A percentile compares a stretch with the other conserved stretches of the same genome.
phyloP scores from a whole-genome alignment of 2,888 invertebrate genomes.

The Eulithis testata region DNA sequence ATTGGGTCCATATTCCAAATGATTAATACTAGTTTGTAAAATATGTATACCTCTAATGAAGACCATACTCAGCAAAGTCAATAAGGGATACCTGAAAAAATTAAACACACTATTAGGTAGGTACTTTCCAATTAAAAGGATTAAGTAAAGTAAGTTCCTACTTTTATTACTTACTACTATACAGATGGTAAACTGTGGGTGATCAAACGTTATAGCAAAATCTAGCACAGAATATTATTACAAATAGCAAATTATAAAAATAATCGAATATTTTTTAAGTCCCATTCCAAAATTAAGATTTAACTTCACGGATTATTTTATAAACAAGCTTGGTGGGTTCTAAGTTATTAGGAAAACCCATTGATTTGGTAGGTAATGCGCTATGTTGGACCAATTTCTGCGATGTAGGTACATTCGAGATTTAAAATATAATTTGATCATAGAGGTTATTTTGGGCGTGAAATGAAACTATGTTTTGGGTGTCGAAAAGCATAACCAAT shows the following conservation, averaged over 20 bases:
- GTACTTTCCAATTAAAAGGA: not conserved
- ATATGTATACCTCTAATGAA: slow-evolving; percentile 60
- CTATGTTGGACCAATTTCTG: too few species aligned
- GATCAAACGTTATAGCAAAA: too few species aligned
- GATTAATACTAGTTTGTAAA: slow-evolving; percentile 49
- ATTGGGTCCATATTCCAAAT: slow-evolving; percentile 76
- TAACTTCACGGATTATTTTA: too few species aligned
- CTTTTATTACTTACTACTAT: too few species aligned
- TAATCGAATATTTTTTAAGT: too few species aligned
- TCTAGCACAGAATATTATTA: too few species aligned
- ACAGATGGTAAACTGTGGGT: too few species aligned
- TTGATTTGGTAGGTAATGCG: too few species aligned
- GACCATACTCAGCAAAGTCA: slow-evolving; percentile 64
- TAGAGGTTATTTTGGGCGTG: not conserved
- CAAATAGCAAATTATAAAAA: too few species aligned
- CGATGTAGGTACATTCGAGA: not conserved
- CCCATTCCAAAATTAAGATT: too few species aligned
- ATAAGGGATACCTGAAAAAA: slow-evolving; percentile 66
- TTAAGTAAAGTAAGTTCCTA: not conserved
- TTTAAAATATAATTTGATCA: not conserved
- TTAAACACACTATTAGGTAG: slow-evolving; percentile 43
- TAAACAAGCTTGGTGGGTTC: too few species aligned
- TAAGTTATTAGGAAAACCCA: too few species aligned
- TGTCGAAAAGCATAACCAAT: not conserved
- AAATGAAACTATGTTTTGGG: not conserved